Base-by-base conservation (phyloP, 2,797 vertebrate species). In the Spinus olivaceus region DNA sequence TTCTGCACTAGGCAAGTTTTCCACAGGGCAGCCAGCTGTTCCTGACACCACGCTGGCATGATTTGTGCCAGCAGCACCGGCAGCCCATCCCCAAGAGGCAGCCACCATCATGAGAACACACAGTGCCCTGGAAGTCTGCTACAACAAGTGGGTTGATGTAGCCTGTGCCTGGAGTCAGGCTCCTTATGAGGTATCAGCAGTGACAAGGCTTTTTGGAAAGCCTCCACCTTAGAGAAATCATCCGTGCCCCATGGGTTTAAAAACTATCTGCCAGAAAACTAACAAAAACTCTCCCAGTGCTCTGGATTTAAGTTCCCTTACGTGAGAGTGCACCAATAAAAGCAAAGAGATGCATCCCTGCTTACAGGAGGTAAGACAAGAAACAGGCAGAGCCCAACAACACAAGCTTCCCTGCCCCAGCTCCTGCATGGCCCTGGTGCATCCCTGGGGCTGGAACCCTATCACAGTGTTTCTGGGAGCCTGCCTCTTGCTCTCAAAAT, bases 381-480 rank as follows among this genome's bases (percentile, higher is more conserved):
- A 49, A 86, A 50, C 0, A 32, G 27, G 32, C 41, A 83, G 57
- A 88, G 22, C 17, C 3, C 6, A 88, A 35, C 30, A 41, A n/a
- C 0, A 0, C 0, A 0, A 0, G 0, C 5, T 81, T 18, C 32
- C 37, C 47, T 54, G 25, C 44, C 42, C 28, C 47, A 72, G 17
- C 16, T 80, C 44, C 35, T 0, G 0, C 27, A 14, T 2, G 37
- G 47, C 49, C 84, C 44, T 4, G 5, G 25, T 1, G 1, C 25
- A 24, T 54, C 39, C 41, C 49, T 2, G 5, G 20, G 42, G 8
- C 61, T 4, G 11, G 42, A 81, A 42, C 8, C 23, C 44, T 1
- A 2, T 24, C 2, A 7, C n/a, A 56, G 51, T 0, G 0, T 42
- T 69, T 59, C 22, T 86, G 44, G 37, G 51, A 81, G 20, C 49